phyloP scores from a whole-genome alignment of 2,797 vertebrate genomes.

The Rousettus madagascariensis region DNA sequence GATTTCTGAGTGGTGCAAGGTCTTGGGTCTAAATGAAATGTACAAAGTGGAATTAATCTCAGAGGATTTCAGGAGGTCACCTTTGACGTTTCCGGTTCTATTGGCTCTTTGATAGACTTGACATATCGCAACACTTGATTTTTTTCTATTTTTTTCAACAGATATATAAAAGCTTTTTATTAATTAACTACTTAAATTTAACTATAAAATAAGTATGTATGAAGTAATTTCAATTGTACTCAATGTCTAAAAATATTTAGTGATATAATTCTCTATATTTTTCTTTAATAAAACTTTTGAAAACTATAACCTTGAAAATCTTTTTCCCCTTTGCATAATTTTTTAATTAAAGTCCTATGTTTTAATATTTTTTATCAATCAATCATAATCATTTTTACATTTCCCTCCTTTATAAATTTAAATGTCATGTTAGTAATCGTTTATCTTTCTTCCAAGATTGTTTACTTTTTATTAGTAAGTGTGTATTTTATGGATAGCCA shows the following conservation, averaged over 20 bases:
- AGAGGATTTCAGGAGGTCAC: background rate
- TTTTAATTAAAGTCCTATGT: background rate
- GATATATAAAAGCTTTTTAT: background rate
- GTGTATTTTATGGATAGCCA: constrained; percentile 48
- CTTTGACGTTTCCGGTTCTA: background rate
- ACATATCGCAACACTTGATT: background rate
- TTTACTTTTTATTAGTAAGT: constrained; percentile 19
- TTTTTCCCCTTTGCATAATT: constrained; percentile 23
- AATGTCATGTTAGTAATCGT: constrained; percentile 33
- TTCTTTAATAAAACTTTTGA: constrained; percentile 26
- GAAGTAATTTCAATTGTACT: constrained; percentile 3
- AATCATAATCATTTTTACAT: constrained; percentile 46
- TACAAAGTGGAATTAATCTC: background rate
- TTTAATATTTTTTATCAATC: constrained; percentile 15
- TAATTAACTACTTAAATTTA: constrained; percentile 41
- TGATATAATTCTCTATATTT: constrained; percentile 35
- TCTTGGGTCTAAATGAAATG: background rate
- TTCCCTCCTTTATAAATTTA: constrained; percentile 62
- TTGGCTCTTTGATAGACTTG: background rate
- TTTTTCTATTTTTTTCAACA: background rate
- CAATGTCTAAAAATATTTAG: constrained; percentile 19
- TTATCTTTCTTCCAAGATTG: constrained; percentile 44
- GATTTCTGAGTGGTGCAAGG: background rate
- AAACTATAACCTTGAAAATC: constrained; percentile 54
- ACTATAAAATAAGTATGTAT: constrained; percentile 49